phyloP scores from a whole-genome alignment of 2,113 vertebrate species.

The Zootoca vivipara region DNA sequence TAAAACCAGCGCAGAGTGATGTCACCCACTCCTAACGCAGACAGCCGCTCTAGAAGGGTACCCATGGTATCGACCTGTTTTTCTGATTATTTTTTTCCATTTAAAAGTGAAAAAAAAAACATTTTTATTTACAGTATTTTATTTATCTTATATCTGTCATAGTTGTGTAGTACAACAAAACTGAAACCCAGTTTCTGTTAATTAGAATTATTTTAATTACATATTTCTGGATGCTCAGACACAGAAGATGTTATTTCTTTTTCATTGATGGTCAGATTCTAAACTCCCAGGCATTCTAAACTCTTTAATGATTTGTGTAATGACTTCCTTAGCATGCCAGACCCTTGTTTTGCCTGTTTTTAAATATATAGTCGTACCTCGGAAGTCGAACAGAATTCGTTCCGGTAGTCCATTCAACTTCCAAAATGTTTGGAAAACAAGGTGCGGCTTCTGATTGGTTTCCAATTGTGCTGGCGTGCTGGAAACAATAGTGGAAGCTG shows the following conservation, averaged over 20 bases:
- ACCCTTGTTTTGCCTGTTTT: not conserved
- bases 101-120: not conserved
- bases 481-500: too few species aligned
- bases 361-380: not conserved
- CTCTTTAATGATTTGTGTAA: not conserved
- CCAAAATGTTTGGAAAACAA: too few species aligned
- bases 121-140: not conserved
- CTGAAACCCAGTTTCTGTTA: not conserved
- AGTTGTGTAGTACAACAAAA: not conserved
- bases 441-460: too few species aligned
- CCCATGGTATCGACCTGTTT: not conserved
- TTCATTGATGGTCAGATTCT: not conserved
- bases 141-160: not conserved
- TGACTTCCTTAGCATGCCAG: not conserved
- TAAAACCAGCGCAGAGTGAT: too few species aligned
- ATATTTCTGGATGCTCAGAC: not conserved
- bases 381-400: too few species aligned
- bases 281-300: not conserved
- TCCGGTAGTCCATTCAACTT: too few species aligned
- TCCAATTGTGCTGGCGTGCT: too few species aligned
- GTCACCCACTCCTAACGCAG: too few species aligned
- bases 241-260: not conserved
- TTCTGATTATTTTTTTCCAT: not conserved
- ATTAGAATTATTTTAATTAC: not conserved
- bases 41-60: too few species aligned